Evolutionary conservation across 1,140 invertebrate genomes (phyloP), one percentile per base, ranked within the genome.

Genomic region (Myzus persicae): DNA sequence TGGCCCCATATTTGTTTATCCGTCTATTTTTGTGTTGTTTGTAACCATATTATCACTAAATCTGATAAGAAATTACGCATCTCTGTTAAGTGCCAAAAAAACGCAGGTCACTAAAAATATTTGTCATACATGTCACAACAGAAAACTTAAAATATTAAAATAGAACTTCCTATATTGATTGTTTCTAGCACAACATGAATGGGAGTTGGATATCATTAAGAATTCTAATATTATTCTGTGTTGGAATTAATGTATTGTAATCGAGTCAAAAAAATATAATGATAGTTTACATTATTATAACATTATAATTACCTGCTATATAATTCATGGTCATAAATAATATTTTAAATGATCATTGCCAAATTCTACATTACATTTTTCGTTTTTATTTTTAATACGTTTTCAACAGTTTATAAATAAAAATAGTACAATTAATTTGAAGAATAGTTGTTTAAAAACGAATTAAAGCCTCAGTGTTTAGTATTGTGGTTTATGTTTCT

Each of bases 101-200:
- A 76, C 59, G 4, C n/a, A 76, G 14, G 59, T 76, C n/a, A 76
- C 59, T 76, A n/a, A 76, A 67, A 76, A 76, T 76, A 76, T 76
- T 76, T 76, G 59, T 76, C 59, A 76, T n/a, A 76, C 31, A 5
- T 76, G 59, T 76, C 59, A 36, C 31, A 76, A 76, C n/a, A 76
- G 59, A 76, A 76, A 76, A 76, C 59, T n/a, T 76, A 76, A 76
- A 67, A 76, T 59, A 76, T 76, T 76, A 76, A 76, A 76, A 76
- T 76, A n/a, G 59, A 76, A 76, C 11, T 76, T 76, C 14, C 31
- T 76, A 18, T 76, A 18, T 76, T 36, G n/a, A 76, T 76, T 76
- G 59, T 76, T 76, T n/a, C 59, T 18, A n/a, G 14, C 31, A 76
- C n/a, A 76, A n/a, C 31, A 76, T 76, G 59, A 76, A 76, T 76